Base-by-base conservation (phyloP, 2,888 invertebrate species). In the Coelinius sp. region DNA sequence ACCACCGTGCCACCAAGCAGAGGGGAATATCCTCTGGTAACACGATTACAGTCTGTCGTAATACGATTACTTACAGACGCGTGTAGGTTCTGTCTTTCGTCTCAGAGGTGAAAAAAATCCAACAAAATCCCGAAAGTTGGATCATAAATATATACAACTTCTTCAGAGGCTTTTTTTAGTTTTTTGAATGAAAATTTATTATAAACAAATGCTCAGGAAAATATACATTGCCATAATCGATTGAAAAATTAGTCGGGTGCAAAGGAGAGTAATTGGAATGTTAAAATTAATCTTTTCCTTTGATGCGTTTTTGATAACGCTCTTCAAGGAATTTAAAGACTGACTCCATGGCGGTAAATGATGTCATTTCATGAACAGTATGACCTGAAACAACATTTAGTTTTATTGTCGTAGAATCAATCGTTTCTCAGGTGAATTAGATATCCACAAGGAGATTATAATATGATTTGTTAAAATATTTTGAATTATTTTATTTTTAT, bases 301-400 rank as follows among this genome's bases (percentile, higher is more conserved):
- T 72, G 7, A 70, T 70, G 46, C 70, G 71, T 20, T 73, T 79
- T 75, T 44, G 41, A 59, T 80, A 81, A 59, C 76, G 80, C 22
- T 80, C 75, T 46, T 91, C 90, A 67, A 94, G 87, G 80, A 89
- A 94, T 78, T 90, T 89, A 81, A 93, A 93, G 22, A 93, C 90
- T 0, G 93, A 93, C 20, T 91, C 89, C 77, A 92, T 91, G 77
- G 92, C 91, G 31, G 90, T 86, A 82, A 90, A 90, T 2, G 93
- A 93, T 14, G 93, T 93, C 92, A 92, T 92, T 83, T 93, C 93
- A 85, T 94, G 94, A 81, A 91, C 90, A 31, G 88, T 86, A 80
- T 92, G 91, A 65, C 91, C 91, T n/a, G n/a, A n/a, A n/a, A n/a
- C n/a, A n/a, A n/a, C n/a, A n/a, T n/a, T n/a, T n/a, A n/a, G n/a